Base-by-base conservation (phyloP, 2,888 invertebrate genomes). In the Cataglyphis albicans region DNA sequence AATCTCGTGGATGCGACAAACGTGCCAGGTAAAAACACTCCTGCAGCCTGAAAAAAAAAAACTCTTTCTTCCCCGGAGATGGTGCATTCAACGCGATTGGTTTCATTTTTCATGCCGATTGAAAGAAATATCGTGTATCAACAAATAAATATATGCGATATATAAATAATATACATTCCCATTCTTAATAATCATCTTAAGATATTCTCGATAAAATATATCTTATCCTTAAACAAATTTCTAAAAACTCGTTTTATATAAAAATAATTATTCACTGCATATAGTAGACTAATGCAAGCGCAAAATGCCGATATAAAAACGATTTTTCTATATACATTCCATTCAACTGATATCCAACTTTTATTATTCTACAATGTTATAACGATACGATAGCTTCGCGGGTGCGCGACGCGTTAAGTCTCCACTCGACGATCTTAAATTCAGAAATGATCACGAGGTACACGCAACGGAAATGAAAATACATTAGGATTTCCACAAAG, bases 1-100 rank as follows among this genome's bases (percentile, higher is more conserved):
- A n/a, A n/a, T n/a, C 75, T 78, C 76, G 89, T 86, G 85, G 86
- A 85, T 88, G 83, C 84, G 89, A 93, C 94, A 94, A 93, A 92
- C 89, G 81, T 90, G 89, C 93, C 93, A 94, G 94, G 94, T 94
- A 94, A 92, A 93, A 92, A 94, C 93, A 94, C 94, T 93, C 90
- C 86, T 81, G 81, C 72, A 73, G 41, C 63, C 63, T 67, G 57
- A 82, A 85, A 89, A 91, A 89, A 91, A 21, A 90, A 90, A 89
- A 83, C 86, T 83, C 86, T 82, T 87, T 84, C 81, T 70, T 67
- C 70, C 76, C 73, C 65, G 35, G 82, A 84, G 84, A 88, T 48
- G 32, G 35, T 80, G 72, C 78, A 80, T 80, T 72, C 78, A 72
- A 12, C 35, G 72, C 78, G 78, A 80, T 72, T 70, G 78, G 44